These are phyloP conservation scores for Poecilus cupreus DNA, from an alignment of 2,888 invertebrate species.

Conservation along the genomic window DNA sequence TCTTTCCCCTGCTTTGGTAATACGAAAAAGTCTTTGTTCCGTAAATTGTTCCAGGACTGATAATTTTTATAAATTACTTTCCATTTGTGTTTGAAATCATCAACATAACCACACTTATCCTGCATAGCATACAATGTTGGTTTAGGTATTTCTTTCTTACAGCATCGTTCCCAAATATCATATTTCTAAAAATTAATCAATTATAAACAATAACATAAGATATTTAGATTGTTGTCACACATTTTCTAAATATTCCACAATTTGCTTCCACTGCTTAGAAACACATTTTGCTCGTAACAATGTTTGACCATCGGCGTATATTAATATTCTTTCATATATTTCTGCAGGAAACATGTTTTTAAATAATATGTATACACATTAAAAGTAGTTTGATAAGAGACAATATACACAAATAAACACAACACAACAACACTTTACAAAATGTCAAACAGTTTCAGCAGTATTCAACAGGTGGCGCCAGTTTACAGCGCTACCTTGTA, in stretches of 20 bases:
- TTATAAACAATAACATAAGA: background rate
- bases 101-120: conserved; percentile 23
- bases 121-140: background rate
- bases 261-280: conserved; percentile 4
- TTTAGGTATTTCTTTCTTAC: conserved; percentile 2
- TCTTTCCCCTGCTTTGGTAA: background rate
- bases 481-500: no score
- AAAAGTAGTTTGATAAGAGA: no score
- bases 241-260: conserved; percentile 28
- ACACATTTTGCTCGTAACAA: conserved; percentile 6
- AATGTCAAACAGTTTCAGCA: no score
- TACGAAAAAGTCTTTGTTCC: background rate
- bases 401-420: no score
- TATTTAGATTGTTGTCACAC: background rate
- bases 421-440: no score
- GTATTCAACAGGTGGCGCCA: no score
- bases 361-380: no score
- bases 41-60: background rate
- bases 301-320: background rate
- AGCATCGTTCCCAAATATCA: conserved; percentile 19
- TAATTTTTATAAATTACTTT: background rate
- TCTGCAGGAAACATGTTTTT: conserved; percentile 24
- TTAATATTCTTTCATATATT: conserved; percentile 36
- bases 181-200: conserved; percentile 8
- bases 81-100: background rate